phyloP scores from a whole-genome alignment of 2,113 vertebrate species.

The Candoia aspera region DNA sequence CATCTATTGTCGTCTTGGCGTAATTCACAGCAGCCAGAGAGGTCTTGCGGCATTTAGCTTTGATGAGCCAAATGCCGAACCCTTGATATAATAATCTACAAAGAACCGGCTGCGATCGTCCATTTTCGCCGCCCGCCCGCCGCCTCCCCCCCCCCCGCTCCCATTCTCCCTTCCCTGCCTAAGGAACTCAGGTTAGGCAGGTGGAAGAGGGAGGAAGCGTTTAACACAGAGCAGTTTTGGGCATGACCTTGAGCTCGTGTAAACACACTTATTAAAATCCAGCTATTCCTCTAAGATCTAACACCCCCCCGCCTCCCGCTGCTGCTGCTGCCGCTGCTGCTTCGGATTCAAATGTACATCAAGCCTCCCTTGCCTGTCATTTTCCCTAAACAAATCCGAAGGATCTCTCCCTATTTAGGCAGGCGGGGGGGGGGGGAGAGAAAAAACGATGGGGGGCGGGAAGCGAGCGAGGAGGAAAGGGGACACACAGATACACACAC shows the following conservation, averaged over 20 bases:
- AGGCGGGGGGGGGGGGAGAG: too few relatives aligned
- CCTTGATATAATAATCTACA: conserved; percentile 87
- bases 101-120: conserved; percentile 85
- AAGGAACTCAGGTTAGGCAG: conserved; percentile 63
- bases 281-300: conserved; percentile 72
- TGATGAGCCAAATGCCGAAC: conserved; percentile 87
- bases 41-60: conserved; percentile 95
- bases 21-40: conserved; percentile 89
- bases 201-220: conserved; percentile 57
- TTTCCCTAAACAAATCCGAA: conserved; percentile 68
- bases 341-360: conserved; percentile 75
- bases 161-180: conserved; percentile 65
- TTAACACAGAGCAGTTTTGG: conserved; percentile 81
- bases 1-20: conserved; percentile 92
- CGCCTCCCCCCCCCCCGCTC: conserved; percentile 19
- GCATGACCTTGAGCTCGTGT: conserved; percentile 93
- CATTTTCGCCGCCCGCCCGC: conserved; percentile 71
- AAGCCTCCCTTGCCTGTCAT: conserved; percentile 72
- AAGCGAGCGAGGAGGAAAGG: conserved; percentile 2
- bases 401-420: conserved; percentile 1
- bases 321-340: conserved; percentile 27
- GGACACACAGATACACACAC: conserved; percentile 18
- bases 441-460: not conserved
- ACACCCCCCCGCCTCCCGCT: not conserved
- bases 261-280: conserved; percentile 86